Evolutionary conservation across 2,113 vertebrate species (phyloP), one percentile per base, ranked within the genome.

Genomic region (Phyllopteryx taeniolatus): DNA sequence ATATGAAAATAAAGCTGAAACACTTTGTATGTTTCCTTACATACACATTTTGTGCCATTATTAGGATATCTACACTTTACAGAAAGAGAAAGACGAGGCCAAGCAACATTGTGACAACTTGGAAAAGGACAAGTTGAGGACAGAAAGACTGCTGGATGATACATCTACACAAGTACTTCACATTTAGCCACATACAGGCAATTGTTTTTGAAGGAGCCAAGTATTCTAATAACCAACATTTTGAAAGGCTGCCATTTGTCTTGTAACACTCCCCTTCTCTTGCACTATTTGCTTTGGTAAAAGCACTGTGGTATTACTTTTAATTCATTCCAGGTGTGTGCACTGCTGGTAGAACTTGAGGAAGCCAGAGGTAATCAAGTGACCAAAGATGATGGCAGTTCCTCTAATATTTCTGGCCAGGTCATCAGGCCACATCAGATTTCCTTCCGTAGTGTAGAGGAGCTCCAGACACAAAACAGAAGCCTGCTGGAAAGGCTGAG

Each of bases 401-500:
- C 96, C 1, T 87, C 94, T 1, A 94, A 95, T 64, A 95, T 96
- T 70, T 96, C 94, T 83, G 97, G 95, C 84, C 95, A 97, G 90
- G 93, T 95, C 91, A 92, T 2, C 60, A 88, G 92, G 60, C 90
- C 92, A 1, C 91, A 90, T 22, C 90, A 94, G 74, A 91, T 99
- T 19, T 94, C 95, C 56, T 98, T 97, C 76, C 94, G 94, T 86
- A 98, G 94, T 10, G 94, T 99, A 61, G 93, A 95, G 87, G 96
- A 99, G 67, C 93, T 99, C 65, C 98, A 98, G 65, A 93, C 93
- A 67, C 96, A 98, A 87, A 99, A 99, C 86, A 97, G 97, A 54
- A 95, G 92, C 75, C 91, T 99, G 22, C 74, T 96, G 63, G 91
- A 93, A 60, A 94, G 93, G 67, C 89, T 99, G 73, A 88, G 94